phyloP scores from a whole-genome alignment of 2,113 vertebrate species.

The Eubucco bourcierii region DNA sequence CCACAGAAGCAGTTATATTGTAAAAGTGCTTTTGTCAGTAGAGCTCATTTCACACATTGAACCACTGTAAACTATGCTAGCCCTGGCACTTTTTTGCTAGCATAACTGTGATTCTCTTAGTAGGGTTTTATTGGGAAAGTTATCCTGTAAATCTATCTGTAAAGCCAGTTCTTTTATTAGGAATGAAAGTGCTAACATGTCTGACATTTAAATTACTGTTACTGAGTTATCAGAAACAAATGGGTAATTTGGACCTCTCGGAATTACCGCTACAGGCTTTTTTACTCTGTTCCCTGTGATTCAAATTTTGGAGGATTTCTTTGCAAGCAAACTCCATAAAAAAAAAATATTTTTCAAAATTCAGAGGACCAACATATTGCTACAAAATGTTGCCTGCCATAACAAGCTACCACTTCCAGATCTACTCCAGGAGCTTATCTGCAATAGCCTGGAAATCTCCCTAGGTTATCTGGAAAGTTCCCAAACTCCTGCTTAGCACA shows the following conservation, averaged over 20 bases:
- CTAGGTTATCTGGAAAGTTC: background rate
- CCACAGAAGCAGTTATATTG: slow-evolving; percentile 34
- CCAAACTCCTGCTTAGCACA: background rate
- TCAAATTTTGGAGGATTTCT: background rate
- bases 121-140: slow-evolving; percentile 25
- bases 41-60: slow-evolving; percentile 46
- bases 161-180: slow-evolving; percentile 56
- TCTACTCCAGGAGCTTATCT: background rate
- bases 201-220: slow-evolving; percentile 38
- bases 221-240: slow-evolving; percentile 32
- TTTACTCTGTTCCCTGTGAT: background rate
- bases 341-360: background rate
- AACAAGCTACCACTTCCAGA: background rate
- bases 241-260: background rate
- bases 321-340: background rate
- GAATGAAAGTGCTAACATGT: slow-evolving; percentile 35
- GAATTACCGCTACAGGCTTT: slow-evolving; percentile 9
- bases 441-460: background rate
- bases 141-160: slow-evolving; percentile 48
- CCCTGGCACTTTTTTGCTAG: slow-evolving; percentile 49
- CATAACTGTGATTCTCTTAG: slow-evolving; percentile 44
- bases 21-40: slow-evolving; percentile 55
- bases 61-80: slow-evolving; percentile 19
- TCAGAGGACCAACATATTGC: background rate
- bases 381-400: background rate